Conservation (phyloP, 2,888 invertebrate species). For the Drosophila stalkeri region DNA sequence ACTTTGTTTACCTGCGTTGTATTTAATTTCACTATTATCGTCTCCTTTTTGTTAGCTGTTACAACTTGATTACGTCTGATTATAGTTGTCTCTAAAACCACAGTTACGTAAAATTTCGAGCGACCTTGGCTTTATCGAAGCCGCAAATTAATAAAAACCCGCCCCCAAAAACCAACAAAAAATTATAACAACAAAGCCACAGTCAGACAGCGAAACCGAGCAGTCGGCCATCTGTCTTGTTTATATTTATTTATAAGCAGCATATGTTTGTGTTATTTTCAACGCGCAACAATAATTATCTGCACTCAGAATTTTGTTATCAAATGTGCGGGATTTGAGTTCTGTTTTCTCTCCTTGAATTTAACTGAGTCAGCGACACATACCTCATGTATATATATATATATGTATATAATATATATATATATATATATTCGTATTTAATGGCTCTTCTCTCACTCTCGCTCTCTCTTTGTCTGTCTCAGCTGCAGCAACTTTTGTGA, state of each 20-base stretch:
- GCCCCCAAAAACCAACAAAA: constrained; percentile 6
- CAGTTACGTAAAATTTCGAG: constrained; percentile 45
- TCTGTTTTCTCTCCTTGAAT: constrained; percentile 34
- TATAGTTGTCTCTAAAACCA: constrained; percentile 24
- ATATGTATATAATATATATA: not conserved
- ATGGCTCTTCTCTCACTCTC: constrained; percentile 13
- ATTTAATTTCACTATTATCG: constrained; percentile 32
- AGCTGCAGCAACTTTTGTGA: constrained; percentile 15
- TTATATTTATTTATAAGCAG: constrained; percentile 46
- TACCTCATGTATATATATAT: constrained; percentile 6
- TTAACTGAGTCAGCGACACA: constrained; percentile 36
- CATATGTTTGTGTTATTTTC: constrained; percentile 46
- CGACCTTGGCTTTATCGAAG: constrained; percentile 54
- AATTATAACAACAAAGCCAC: not conserved
- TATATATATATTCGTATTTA: not conserved
- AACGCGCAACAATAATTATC: constrained; percentile 27
- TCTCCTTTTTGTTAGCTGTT: constrained; percentile 16
- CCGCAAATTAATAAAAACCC: constrained; percentile 33
- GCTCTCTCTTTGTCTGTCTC: not conserved
- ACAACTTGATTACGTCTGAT: constrained; percentile 27
- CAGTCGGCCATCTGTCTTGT: constrained; percentile 24
- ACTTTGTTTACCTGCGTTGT: constrained; percentile 40
- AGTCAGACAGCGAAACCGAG: constrained; percentile 12
- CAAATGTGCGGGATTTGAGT: constrained; percentile 37
- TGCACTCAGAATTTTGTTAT: constrained; percentile 37